phyloP scores from a whole-genome alignment of 2,797 vertebrate species.

The Odontamblyopus rebecca region DNA sequence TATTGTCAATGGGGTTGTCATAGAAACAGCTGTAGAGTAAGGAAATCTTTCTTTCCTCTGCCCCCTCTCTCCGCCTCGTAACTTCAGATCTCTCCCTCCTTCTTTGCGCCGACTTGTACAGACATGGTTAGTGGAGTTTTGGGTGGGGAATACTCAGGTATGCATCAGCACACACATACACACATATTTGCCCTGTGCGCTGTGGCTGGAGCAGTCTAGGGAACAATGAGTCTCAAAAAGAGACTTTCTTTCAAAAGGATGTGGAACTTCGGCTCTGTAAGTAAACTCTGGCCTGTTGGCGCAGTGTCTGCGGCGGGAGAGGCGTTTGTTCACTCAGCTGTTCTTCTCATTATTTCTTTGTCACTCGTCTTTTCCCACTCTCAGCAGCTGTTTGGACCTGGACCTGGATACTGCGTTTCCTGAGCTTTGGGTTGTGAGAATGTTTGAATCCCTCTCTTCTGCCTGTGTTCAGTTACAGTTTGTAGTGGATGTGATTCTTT shows the following conservation, averaged over 20 bases:
- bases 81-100: slow-evolving; percentile 60
- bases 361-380: slow-evolving; percentile 37
- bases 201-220: slow-evolving; percentile 59
- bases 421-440: slow-evolving; percentile 37
- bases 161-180: slow-evolving; percentile 61
- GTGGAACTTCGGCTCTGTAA: slow-evolving; percentile 71
- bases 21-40: slow-evolving; percentile 68
- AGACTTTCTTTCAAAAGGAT: slow-evolving; percentile 80
- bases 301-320: slow-evolving; percentile 36
- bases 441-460: slow-evolving; percentile 27
- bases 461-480: slow-evolving; percentile 15
- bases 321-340: slow-evolving; percentile 74
- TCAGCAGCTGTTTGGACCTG: slow-evolving; percentile 63
- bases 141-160: slow-evolving; percentile 80
- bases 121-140: slow-evolving; percentile 77
- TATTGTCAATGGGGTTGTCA: slow-evolving; percentile 58
- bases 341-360: slow-evolving; percentile 70
- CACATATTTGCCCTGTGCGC: slow-evolving; percentile 61
- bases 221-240: slow-evolving; percentile 81
- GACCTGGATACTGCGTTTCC: slow-evolving; percentile 44
- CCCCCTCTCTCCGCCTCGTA: slow-evolving; percentile 30
- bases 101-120: slow-evolving; percentile 78
- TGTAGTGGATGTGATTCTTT: slow-evolving; percentile 7
- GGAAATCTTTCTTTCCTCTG: slow-evolving; percentile 53
- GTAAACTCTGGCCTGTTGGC: slow-evolving; percentile 59